Conservation (phyloP, 2,888 invertebrate species). For the Himalopsyche anomala region DNA sequence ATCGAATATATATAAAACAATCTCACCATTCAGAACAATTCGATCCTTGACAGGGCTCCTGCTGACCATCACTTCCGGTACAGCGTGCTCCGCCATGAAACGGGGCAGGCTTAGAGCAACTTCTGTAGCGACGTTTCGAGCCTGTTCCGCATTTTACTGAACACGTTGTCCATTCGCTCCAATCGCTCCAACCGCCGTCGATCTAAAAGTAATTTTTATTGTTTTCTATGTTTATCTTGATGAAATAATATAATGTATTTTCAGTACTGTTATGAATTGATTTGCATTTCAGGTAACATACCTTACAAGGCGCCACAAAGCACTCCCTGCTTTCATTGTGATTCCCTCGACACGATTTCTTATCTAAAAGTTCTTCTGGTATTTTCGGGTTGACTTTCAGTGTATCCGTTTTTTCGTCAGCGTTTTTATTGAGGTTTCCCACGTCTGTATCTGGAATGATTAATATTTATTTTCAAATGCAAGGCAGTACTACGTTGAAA, state of each 20-base stretch:
- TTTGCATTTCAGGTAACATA: conserved; percentile 65
- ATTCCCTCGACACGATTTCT: conserved; percentile 71
- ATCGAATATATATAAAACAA: neutral
- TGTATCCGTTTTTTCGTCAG: neutral
- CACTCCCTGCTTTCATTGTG: conserved; percentile 71
- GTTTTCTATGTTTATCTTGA: too few relatives aligned
- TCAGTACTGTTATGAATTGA: neutral
- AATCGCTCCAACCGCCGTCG: conserved; percentile 70
- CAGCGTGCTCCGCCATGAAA: conserved; percentile 71
- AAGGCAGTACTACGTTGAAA: too few relatives aligned
- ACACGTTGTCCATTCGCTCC: conserved; percentile 73
- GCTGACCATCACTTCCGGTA: conserved; percentile 69
- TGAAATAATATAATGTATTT: neutral
- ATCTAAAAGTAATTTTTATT: conserved; percentile 65
- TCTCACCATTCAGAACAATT: conserved; percentile 71
- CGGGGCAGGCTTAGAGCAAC: conserved; percentile 71
- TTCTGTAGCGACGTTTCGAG: conserved; percentile 69
- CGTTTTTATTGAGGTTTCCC: neutral
- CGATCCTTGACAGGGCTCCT: conserved; percentile 70
- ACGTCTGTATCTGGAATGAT: neutral
- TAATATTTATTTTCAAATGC: neutral
- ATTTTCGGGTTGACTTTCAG: conserved; percentile 36
- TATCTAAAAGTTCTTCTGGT: conserved; percentile 69
- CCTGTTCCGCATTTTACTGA: conserved; percentile 72
- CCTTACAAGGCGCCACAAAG: conserved; percentile 75